phyloP scores from a whole-genome alignment of 2,113 vertebrate genomes.

The Daubentonia madagascariensis region DNA sequence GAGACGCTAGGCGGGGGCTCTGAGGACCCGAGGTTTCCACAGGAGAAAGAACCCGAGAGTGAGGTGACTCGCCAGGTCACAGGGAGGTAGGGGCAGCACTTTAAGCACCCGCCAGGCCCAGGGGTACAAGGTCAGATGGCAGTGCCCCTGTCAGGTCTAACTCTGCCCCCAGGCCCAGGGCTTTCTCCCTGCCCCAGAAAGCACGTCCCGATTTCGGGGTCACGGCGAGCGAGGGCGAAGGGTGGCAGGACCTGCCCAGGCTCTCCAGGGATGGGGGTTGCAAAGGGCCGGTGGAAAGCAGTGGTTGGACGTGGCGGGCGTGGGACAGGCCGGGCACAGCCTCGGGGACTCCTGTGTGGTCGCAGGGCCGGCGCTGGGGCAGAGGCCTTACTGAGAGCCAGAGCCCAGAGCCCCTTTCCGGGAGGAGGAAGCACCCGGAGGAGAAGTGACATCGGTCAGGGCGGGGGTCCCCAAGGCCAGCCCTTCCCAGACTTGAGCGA shows the following conservation, averaged over 20 bases:
- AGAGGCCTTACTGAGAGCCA: background rate
- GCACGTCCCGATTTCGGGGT: background rate
- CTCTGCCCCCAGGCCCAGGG: background rate
- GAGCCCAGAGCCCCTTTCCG: background rate
- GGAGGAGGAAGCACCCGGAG: background rate
- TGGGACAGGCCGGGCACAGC: background rate
- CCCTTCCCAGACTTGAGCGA: too few species aligned
- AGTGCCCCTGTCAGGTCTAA: too few species aligned
- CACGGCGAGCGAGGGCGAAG: fast-evolving
- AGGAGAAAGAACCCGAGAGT: background rate
- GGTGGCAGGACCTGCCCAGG: too few species aligned
- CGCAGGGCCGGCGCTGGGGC: background rate
- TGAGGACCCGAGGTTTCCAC: background rate
- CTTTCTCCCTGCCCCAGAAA: background rate
- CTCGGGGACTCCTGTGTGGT: fast-evolving
- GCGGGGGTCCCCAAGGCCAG: background rate
- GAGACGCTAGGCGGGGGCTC: background rate
- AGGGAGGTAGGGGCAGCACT: background rate
- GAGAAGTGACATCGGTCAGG: too few species aligned
- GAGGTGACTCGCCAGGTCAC: background rate
- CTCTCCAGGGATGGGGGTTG: too few species aligned
- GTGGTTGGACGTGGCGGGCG: too few species aligned
- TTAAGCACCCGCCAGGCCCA: too few species aligned
- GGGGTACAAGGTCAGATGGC: background rate
- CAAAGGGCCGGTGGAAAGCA: background rate